phyloP scores from a whole-genome alignment of 2,888 invertebrate genomes.

The Linyphia triangularis region DNA sequence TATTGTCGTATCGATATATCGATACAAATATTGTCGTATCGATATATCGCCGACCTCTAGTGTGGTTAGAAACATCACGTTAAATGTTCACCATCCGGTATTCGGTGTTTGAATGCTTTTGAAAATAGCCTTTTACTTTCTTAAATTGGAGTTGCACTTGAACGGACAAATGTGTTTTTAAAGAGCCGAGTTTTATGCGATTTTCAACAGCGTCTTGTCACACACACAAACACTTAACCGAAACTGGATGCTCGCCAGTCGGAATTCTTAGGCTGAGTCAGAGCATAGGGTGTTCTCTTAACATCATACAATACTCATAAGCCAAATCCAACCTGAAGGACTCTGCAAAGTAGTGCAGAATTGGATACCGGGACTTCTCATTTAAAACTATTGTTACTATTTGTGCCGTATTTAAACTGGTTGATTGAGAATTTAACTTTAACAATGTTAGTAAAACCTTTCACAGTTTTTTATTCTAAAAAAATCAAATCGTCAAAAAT shows the following conservation, averaged over 20 bases:
- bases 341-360: background rate
- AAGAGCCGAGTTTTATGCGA: constrained; percentile 32
- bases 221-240: background rate
- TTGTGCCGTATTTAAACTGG: too few species aligned
- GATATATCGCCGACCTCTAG: too few species aligned
- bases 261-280: background rate
- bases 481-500: too few species aligned
- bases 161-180: constrained; percentile 1
- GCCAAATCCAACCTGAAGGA: too few species aligned
- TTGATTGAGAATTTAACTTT: too few species aligned
- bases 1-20: too few species aligned
- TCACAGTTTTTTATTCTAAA: too few species aligned
- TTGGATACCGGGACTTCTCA: background rate
- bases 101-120: background rate
- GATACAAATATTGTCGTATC: too few species aligned
- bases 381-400: background rate
- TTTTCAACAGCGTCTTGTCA: constrained; percentile 36
- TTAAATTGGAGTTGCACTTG: background rate
- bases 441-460: too few species aligned
- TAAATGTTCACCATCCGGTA: background rate
- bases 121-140: background rate
- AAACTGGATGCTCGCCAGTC: constrained; percentile 19
- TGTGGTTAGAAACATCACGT: too few species aligned
- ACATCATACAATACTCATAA: background rate
- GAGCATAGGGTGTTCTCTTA: background rate